These are phyloP conservation scores for Branchellion lobata DNA, from an alignment of 2,888 invertebrate genomes.

Conservation along the genomic window DNA sequence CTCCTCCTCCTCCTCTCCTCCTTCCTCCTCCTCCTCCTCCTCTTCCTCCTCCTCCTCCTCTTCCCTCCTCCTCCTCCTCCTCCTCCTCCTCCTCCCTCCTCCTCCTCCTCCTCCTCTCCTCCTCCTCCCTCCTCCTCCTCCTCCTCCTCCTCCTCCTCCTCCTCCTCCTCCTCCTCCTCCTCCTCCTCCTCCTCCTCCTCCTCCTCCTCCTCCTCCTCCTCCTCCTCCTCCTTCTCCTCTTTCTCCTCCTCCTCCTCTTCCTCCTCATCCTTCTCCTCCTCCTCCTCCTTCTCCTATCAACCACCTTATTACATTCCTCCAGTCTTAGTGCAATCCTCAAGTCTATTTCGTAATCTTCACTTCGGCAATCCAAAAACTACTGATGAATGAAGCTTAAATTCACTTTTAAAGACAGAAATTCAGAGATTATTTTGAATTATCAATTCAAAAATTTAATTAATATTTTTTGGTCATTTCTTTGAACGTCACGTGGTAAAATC, in stretches of 20 bases:
- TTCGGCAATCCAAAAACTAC: too few species aligned
- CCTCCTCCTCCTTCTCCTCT: background rate
- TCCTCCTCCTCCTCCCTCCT: background rate
- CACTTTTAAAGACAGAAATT: too few species aligned
- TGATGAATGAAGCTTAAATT: too few species aligned
- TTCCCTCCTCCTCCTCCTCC: background rate
- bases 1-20: too few species aligned
- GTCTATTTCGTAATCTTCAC: too few species aligned
- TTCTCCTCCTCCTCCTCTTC: conserved; percentile 10
- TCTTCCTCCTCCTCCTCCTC: background rate
- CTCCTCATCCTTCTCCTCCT: conserved; percentile 32
- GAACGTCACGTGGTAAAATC: too few species aligned
- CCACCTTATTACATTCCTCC: too few species aligned
- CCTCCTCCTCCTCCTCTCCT: background rate
- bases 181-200: background rate
- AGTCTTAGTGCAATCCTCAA: too few species aligned
- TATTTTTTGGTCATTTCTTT: too few species aligned
- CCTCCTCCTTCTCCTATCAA: conserved; percentile 19
- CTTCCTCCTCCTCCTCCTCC: too few species aligned
- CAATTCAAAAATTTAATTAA: too few species aligned
- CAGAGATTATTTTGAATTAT: too few species aligned
- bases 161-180: background rate
- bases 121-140: background rate
- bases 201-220: background rate
- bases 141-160: background rate